Evolutionary conservation across 37 sponge, comb jelly and placozoan genomes (phyloP).

Genomic region (Oopsacas minuta): DNA sequence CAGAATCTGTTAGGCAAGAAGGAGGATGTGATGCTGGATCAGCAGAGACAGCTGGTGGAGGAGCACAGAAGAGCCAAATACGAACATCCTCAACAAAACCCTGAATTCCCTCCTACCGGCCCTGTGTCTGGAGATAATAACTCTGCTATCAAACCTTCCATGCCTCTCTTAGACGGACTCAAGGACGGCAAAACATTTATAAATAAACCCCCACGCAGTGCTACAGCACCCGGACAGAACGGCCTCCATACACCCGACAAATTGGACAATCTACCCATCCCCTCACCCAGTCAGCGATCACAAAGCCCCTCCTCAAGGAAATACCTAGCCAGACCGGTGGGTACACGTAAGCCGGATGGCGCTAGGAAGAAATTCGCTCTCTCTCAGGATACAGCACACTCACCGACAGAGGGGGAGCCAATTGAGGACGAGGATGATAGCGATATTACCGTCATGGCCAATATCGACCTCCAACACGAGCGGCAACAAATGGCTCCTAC

Average conservation of each 20-base stretch:
- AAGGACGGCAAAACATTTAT: background rate
- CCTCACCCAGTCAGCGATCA: background rate
- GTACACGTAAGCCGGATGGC: background rate
- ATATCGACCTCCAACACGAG: constrained; percentile 4
- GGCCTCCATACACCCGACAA: background rate
- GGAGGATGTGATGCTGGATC: background rate
- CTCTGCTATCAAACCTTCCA: background rate
- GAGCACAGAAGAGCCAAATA: background rate
- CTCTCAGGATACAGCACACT: background rate
- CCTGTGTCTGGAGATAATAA: background rate
- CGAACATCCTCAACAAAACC: background rate
- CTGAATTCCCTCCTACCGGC: background rate
- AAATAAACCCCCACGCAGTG: background rate
- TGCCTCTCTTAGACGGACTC: background rate
- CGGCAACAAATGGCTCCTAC: constrained; percentile 1
- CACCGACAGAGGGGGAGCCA: background rate
- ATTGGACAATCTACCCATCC: background rate
- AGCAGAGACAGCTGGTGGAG: constrained; percentile 17
- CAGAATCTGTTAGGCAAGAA: background rate
- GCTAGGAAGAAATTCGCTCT: background rate
- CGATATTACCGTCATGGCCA: background rate
- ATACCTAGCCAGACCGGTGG: background rate
- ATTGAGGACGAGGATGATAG: constrained; percentile 11
- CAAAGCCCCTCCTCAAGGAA: background rate
- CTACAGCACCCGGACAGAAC: background rate